phyloP scores from a whole-genome alignment of 2,113 vertebrate species.

The Gymnobelideus leadbeateri region DNA sequence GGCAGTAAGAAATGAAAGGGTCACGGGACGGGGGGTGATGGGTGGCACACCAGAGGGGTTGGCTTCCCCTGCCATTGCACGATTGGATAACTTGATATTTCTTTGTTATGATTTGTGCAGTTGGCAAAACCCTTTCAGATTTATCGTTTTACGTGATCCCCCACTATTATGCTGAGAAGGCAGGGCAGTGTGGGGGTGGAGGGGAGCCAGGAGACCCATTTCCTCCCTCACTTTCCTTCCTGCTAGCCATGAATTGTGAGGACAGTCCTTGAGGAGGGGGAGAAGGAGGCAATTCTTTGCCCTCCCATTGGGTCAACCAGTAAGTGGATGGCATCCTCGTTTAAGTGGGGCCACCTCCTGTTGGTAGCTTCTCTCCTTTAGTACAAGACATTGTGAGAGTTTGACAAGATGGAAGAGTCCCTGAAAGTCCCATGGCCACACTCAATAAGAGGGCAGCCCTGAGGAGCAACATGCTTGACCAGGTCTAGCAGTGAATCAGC shows the following conservation, averaged over 20 bases:
- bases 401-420: neutral
- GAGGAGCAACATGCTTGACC: neutral
- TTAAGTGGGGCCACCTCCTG: neutral
- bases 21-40: neutral
- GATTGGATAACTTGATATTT: neutral
- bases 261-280: neutral
- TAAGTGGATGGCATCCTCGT: neutral
- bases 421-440: neutral
- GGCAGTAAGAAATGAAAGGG: neutral
- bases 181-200: neutral
- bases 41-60: neutral
- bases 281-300: neutral
- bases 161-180: neutral
- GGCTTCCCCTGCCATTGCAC: neutral
- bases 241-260: neutral
- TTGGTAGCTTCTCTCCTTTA: neutral
- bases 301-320: neutral
- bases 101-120: neutral
- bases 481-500: neutral
- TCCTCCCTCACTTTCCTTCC: neutral
- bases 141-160: neutral
- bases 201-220: neutral
- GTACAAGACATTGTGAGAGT: neutral
- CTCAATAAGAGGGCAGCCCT: neutral
- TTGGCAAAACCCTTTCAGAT: neutral